A percentile compares a stretch with the other conserved stretches of the same genome.
These are phyloP conservation scores for Theocolax elegans DNA, from an alignment of 1,140 invertebrate genomes.

Conservation along the genomic window DNA sequence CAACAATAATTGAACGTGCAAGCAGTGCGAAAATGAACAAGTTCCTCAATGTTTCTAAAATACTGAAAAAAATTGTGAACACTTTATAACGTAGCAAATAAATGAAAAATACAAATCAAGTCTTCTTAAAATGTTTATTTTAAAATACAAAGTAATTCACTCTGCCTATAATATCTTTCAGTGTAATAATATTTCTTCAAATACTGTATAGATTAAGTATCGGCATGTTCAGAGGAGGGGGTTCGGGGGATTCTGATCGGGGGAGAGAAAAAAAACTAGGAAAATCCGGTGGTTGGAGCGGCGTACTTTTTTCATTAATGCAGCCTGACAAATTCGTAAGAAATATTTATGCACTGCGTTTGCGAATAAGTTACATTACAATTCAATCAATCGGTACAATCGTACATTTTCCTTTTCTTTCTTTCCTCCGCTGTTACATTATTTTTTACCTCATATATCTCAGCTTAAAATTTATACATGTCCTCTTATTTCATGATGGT, in stretches of 20 bases:
- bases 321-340: conserved; percentile 34
- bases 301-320: conserved; percentile 28
- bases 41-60: no score
- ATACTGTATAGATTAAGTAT: conserved; percentile 47
- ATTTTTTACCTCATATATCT: conserved; percentile 53
- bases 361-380: conserved; percentile 42
- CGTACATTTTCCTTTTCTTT: conserved; percentile 26
- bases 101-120: conserved; percentile 15
- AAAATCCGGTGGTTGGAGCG: conserved; percentile 30
- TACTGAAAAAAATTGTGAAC: no score
- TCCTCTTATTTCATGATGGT: conserved; percentile 41
- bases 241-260: no score
- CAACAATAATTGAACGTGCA: no score
- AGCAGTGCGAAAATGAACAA: no score
- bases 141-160: conserved; percentile 47
- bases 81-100: no score
- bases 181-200: conserved; percentile 42
- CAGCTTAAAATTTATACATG: conserved; percentile 62
- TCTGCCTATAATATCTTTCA: conserved; percentile 45
- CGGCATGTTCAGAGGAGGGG: conserved; percentile 28
- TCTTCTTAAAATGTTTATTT: conserved; percentile 46
- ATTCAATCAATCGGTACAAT: conserved; percentile 41
- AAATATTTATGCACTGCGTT: conserved; percentile 37
- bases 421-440: conserved; percentile 5
- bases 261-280: conserved; percentile 20